Conservation (phyloP, 2,888 invertebrate species). For the Eupithecia centaureata region DNA sequence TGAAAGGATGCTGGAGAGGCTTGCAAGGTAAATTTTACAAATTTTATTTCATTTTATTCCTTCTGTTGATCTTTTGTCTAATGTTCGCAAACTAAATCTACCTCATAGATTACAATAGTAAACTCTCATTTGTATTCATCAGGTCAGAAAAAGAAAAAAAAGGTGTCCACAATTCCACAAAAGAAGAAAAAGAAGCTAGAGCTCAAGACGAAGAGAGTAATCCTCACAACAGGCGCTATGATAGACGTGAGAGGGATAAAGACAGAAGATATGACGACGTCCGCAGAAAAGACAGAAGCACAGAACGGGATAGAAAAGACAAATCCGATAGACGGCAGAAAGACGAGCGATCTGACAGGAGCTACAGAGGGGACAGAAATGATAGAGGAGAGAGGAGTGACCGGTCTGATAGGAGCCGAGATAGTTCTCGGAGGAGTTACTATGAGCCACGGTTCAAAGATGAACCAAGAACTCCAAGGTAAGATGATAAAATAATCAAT, state of each 20-base stretch:
- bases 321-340: conserved; percentile 47
- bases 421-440: conserved; percentile 77
- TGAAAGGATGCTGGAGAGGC: conserved; percentile 87
- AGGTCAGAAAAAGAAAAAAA: conserved; percentile 85
- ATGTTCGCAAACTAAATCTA: neutral
- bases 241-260: conserved; percentile 57
- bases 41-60: neutral
- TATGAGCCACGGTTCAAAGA: conserved; percentile 89
- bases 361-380: conserved; percentile 43
- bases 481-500: conserved; percentile 23
- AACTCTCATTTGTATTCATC: too few relatives aligned
- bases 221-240: conserved; percentile 64
- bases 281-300: conserved; percentile 53
- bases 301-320: conserved; percentile 42
- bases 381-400: conserved; percentile 53
- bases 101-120: neutral
- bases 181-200: conserved; percentile 79
- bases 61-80: neutral
- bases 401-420: conserved; percentile 64
- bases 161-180: conserved; percentile 88
- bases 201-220: conserved; percentile 73
- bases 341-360: conserved; percentile 58
- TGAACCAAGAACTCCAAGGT: conserved; percentile 93
- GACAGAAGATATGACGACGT: conserved; percentile 58
- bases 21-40: conserved; percentile 73